These are phyloP conservation scores for Caenorhabditis sp. DNA, from an alignment of 2,888 invertebrate species.

Conservation along the genomic window DNA sequence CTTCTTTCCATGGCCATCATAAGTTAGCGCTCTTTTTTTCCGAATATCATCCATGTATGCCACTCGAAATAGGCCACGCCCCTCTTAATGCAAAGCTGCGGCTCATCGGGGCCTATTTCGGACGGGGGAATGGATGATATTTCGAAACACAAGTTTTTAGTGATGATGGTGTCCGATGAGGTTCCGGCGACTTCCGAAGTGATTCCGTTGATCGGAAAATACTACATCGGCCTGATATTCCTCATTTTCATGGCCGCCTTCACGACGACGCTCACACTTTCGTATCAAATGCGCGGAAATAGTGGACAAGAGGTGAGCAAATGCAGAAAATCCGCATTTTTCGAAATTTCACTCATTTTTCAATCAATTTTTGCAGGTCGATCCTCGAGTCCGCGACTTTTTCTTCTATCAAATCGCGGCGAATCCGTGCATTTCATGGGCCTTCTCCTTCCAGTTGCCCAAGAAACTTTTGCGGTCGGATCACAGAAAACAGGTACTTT, in stretches of 20 bases:
- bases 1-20: constrained; percentile 77
- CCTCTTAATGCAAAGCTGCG: too few species aligned
- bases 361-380: too few species aligned
- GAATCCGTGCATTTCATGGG: constrained; percentile 70
- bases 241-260: constrained; percentile 76
- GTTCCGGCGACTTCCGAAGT: constrained; percentile 77
- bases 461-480: constrained; percentile 50
- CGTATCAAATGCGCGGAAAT: constrained; percentile 76
- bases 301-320: constrained; percentile 66
- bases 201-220: constrained; percentile 76
- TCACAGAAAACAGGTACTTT: constrained; percentile 44
- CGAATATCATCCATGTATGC: too few species aligned
- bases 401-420: constrained; percentile 71
- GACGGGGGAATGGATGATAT: too few species aligned
- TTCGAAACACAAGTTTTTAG: constrained; percentile 63
- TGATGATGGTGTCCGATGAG: constrained; percentile 77
- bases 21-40: constrained; percentile 50
- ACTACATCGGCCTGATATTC: constrained; percentile 77
- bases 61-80: too few species aligned
- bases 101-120: too few species aligned
- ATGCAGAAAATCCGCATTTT: not conserved
- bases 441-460: constrained; percentile 72
- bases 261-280: constrained; percentile 74
- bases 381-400: constrained; percentile 68
- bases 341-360: not conserved